These are phyloP conservation scores for Stenodema calcarata DNA, from an alignment of 2,888 invertebrate genomes.

Conservation along the genomic window DNA sequence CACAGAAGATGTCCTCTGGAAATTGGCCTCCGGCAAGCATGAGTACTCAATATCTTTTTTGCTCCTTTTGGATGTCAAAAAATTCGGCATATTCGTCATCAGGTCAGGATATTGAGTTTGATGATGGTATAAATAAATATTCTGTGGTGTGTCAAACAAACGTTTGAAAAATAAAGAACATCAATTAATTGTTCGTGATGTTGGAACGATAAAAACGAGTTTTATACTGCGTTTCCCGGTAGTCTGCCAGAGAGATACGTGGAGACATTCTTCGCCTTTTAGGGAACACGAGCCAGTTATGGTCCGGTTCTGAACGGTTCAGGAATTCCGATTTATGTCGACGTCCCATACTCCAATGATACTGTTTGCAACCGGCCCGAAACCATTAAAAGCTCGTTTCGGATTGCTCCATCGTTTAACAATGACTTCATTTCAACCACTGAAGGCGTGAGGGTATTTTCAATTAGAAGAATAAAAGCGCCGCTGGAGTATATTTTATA, in stretches of 20 bases:
- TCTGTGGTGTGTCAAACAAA: too few species aligned
- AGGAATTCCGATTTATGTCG: neutral
- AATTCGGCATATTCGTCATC: too few species aligned
- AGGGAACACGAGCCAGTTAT: neutral
- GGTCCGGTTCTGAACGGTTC: neutral
- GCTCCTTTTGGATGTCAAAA: too few species aligned
- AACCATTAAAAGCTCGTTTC: neutral
- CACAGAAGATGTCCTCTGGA: too few species aligned
- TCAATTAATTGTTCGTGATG: neutral
- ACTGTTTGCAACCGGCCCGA: neutral
- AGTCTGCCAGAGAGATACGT: neutral
- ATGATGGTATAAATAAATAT: too few species aligned
- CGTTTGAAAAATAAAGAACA: neutral
- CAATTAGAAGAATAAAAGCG: neutral
- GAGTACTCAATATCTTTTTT: too few species aligned
- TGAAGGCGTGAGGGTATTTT: neutral
- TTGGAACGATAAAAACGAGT: neutral
- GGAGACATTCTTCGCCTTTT: neutral
- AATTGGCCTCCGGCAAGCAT: too few species aligned
- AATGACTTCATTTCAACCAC: neutral
- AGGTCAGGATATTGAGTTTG: too few species aligned
- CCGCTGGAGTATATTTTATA: neutral
- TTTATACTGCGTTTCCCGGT: neutral
- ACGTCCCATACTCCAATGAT: neutral
- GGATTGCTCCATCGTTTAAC: neutral